Conservation (phyloP, 2,888 invertebrate species). For the Drosophila quasianomalipes region DNA sequence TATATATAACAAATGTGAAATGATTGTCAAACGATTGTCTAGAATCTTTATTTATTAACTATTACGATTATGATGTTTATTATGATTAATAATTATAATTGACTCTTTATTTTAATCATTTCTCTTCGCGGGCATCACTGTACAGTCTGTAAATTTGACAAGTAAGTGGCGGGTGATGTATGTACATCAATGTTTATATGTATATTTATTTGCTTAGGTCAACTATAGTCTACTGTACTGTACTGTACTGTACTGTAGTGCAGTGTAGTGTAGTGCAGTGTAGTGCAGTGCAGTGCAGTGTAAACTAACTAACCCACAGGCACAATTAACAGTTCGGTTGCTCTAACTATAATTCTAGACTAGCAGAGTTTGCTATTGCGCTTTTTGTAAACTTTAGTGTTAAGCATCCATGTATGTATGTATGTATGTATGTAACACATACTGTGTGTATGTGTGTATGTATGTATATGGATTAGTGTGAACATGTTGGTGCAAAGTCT, state of each 20-base stretch:
- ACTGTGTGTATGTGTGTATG: background rate
- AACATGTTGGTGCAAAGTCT: conserved; percentile 15
- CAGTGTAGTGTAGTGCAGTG: too few relatives aligned
- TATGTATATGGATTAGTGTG: background rate
- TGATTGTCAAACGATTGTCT: conserved; percentile 58
- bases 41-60: conserved; percentile 60
- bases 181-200: background rate
- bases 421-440: background rate
- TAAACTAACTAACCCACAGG: conserved; percentile 21
- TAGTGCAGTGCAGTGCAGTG: background rate
- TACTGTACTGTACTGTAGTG: background rate
- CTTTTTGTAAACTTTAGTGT: conserved; percentile 33
- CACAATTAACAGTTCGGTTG: conserved; percentile 22
- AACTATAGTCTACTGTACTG: background rate
- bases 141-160: background rate
- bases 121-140: background rate
- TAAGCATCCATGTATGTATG: background rate
- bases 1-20: conserved; percentile 57
- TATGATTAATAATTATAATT: conserved; percentile 18
- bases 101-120: background rate
- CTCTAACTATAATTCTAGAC: conserved; percentile 12
- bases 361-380: conserved; percentile 9
- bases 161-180: background rate
- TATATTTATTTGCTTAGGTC: conserved; percentile 9
- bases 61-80: conserved; percentile 28